Evolutionary conservation across 2,888 invertebrate species (phyloP).

Genomic region (Siphlonurus alternatus): DNA sequence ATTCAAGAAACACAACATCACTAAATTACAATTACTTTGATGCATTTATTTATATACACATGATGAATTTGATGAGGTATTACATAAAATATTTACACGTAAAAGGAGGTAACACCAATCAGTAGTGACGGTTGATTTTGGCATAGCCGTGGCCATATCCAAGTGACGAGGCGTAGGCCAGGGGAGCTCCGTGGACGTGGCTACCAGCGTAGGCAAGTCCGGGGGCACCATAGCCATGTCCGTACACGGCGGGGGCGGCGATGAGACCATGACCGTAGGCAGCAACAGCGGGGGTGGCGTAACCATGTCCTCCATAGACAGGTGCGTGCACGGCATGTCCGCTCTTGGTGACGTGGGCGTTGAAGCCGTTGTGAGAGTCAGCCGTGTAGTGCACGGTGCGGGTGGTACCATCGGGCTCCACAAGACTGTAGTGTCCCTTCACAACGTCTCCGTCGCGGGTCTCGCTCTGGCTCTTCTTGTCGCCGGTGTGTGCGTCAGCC

Average conservation of each 20-base stretch:
- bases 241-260: slow-evolving; percentile 25
- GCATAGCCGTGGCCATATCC: background rate
- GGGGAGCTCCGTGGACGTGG: background rate
- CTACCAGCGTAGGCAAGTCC: background rate
- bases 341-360: slow-evolving; percentile 36
- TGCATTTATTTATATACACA: too few relatives aligned
- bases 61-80: too few relatives aligned
- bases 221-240: too few relatives aligned
- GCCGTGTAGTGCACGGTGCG: slow-evolving; percentile 43
- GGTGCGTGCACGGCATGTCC: slow-evolving; percentile 31
- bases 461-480: slow-evolving; percentile 50
- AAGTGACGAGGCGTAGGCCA: background rate
- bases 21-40: too few relatives aligned
- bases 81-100: too few relatives aligned
- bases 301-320: too few relatives aligned
- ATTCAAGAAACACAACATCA: too few relatives aligned
- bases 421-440: slow-evolving; percentile 46
- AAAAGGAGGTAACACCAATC: too few relatives aligned
- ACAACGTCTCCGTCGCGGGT: slow-evolving; percentile 56
- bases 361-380: slow-evolving; percentile 30
- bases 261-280: too few relatives aligned
- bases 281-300: slow-evolving; percentile 24
- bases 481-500: slow-evolving; percentile 53
- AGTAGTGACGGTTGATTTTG: background rate
- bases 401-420: slow-evolving; percentile 45